Evolutionary conservation across 2,113 vertebrate genomes (phyloP).

Genomic region (Pogonocichla stellata): DNA sequence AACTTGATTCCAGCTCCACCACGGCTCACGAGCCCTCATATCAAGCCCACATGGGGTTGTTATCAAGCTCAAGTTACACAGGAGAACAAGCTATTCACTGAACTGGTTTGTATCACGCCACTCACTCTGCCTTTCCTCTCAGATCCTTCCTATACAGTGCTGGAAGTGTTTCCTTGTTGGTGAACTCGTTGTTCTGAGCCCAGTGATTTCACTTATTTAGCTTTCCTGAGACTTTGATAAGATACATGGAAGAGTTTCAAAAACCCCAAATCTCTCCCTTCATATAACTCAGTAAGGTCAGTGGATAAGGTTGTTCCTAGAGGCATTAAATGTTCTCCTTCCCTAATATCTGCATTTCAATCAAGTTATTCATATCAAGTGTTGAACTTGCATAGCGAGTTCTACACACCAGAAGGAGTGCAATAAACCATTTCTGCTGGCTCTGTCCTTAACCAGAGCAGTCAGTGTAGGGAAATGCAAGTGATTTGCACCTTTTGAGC

Average conservation of each 20-base stretch:
- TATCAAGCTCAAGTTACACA: neutral
- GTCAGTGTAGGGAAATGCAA: neutral
- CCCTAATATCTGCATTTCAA: neutral
- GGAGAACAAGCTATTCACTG: neutral
- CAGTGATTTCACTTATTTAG: neutral
- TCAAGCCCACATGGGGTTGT: neutral
- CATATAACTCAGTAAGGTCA: neutral
- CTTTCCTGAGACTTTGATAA: constrained; percentile 9
- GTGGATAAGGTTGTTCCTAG: neutral
- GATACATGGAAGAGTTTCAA: neutral
- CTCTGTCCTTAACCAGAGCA: neutral
- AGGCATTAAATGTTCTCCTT: neutral
- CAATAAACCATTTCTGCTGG: neutral
- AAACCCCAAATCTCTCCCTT: neutral
- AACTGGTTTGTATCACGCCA: neutral
- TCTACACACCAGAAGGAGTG: neutral
- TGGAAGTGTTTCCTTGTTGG: neutral
- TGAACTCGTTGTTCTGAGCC: neutral
- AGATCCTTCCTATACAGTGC: neutral
- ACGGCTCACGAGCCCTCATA: rapidly evolving
- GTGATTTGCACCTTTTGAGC: neutral
- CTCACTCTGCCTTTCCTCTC: neutral
- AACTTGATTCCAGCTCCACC: neutral
- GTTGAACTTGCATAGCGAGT: neutral
- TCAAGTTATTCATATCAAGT: neutral